Evolutionary conservation across 2,888 invertebrate species (phyloP), one percentile per base, ranked within the genome.

Genomic region (Seira sanloemensis): DNA sequence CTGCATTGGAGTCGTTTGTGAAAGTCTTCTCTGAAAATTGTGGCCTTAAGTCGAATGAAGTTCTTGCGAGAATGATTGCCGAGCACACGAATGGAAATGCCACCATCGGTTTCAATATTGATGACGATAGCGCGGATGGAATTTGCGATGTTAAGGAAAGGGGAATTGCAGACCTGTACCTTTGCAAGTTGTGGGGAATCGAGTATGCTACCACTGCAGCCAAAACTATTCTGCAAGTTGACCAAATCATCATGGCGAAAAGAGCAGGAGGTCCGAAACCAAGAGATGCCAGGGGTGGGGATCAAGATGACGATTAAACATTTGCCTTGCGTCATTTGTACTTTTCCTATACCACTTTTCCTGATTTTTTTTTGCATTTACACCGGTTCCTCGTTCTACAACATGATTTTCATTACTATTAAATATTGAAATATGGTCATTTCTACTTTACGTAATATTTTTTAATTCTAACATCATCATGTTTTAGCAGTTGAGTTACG

Each of bases 221-320:
- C 0, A 94, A 95, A 85, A 98, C 98, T 0, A 96, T 98, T 88
- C 93, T 99, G 26, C 95, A 96, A 91, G 97, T 99, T 25, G 98
- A 98, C 92, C 97, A 98, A 92, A 98, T 99, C 89, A 98, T 99
- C 88, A 98, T 98, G 98, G 97, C 98, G 0, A 98, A 98, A 92
- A 94, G 96, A 90, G 98, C 98, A 18, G 98, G 98, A 67, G 98
- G 98, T 66, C 98, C 98, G 0, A 98, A 98, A 91, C 94, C 96
- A 0, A 94, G 94, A 90, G 90, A 90, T 69, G 91, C 91, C 76
- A 94, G 93, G 85, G 92, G 92, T 12, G 93, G 93, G 7, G 92
- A 92, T 88, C 91, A 92, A 54, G 91, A 92, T 86, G 88, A 87
- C 46, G 88, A 88, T 74, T 87, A 84, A 74, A 68, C 67, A 18